Percentiles rank a stretch among this genome's conserved stretches.
Evolutionary conservation across 1,140 invertebrate genomes (phyloP).

Genomic region (Drosophila pruinosa): DNA sequence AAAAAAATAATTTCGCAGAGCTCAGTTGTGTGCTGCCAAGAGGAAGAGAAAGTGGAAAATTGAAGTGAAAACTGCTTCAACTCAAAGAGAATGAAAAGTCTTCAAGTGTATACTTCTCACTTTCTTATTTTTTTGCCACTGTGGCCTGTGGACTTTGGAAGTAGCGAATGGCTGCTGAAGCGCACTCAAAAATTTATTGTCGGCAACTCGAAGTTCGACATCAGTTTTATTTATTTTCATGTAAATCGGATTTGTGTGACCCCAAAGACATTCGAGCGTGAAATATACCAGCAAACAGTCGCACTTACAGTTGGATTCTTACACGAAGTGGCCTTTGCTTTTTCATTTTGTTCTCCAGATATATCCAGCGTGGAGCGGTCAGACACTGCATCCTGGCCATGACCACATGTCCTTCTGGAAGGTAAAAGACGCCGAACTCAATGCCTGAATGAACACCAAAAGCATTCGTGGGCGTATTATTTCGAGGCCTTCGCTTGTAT

Average conservation of each 20-base stretch:
- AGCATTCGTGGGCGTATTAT: conserved; percentile 15
- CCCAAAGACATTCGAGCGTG: conserved; percentile 75
- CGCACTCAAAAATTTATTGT: conserved; percentile 81
- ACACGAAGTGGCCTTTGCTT: too few species aligned
- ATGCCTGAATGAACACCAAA: conserved; percentile 51
- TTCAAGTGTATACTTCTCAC: conserved; percentile 26
- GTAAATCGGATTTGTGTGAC: conserved; percentile 81
- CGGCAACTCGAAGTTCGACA: conserved; percentile 78
- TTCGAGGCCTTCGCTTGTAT: conserved; percentile 1
- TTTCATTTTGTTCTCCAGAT: not conserved
- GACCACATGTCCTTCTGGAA: conserved; percentile 24
- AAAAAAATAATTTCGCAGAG: conserved; percentile 77
- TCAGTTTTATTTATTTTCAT: conserved; percentile 82
- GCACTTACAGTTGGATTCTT: not conserved
- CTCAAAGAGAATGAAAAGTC: not conserved
- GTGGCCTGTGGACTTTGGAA: too few species aligned
- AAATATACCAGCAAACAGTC: conserved; percentile 73
- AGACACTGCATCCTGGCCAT: conserved; percentile 15
- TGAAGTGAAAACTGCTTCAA: conserved; percentile 9
- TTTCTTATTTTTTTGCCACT: conserved; percentile 22
- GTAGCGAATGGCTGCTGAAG: conserved; percentile 44
- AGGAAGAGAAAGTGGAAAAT: conserved; percentile 25
- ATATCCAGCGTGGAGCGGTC: conserved; percentile 17
- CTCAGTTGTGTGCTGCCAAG: conserved; percentile 30
- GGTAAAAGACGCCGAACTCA: conserved; percentile 49